A percentile compares a stretch with the other conserved stretches of the same genome.
Evolutionary conservation across 2,113 vertebrate genomes (phyloP).

Genomic region (Seriola rivoliana): DNA sequence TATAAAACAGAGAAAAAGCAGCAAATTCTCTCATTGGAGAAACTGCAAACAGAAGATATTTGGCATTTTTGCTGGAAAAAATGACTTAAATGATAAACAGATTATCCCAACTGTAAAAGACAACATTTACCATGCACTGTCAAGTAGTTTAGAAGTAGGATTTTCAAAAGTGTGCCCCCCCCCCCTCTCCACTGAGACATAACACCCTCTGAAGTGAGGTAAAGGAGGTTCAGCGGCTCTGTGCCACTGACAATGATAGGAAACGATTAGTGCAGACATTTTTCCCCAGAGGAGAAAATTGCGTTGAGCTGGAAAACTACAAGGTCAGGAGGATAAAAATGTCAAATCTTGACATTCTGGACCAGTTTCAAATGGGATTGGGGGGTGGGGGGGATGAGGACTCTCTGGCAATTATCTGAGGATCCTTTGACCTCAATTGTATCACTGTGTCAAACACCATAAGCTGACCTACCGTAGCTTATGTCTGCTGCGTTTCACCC

Average conservation of each 20-base stretch:
- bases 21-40: neutral
- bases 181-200: conserved; percentile 7
- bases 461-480: neutral
- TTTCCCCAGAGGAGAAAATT: conserved; percentile 41
- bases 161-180: neutral
- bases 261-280: conserved; percentile 46
- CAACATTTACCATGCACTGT: neutral
- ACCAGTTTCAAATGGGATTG: conserved; percentile 25
- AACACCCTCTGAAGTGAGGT: conserved; percentile 30
- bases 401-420: conserved; percentile 39
- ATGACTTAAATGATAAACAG: neutral
- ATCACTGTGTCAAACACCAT: conserved; percentile 20
- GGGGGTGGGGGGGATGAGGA: conserved; percentile 23
- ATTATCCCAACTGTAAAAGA: neutral
- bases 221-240: conserved; percentile 25
- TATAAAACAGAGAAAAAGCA: neutral
- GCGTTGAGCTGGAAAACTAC: conserved; percentile 60
- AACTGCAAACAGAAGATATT: neutral
- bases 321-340: conserved; percentile 59
- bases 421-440: conserved; percentile 45
- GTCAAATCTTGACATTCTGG: conserved; percentile 53
- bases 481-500: neutral
- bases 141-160: neutral
- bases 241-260: conserved; percentile 49
- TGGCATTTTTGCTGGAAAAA: too few relatives aligned